Evolutionary conservation across 1,140 invertebrate genomes (phyloP).

Genomic region (Pygmarrhopalites habei): DNA sequence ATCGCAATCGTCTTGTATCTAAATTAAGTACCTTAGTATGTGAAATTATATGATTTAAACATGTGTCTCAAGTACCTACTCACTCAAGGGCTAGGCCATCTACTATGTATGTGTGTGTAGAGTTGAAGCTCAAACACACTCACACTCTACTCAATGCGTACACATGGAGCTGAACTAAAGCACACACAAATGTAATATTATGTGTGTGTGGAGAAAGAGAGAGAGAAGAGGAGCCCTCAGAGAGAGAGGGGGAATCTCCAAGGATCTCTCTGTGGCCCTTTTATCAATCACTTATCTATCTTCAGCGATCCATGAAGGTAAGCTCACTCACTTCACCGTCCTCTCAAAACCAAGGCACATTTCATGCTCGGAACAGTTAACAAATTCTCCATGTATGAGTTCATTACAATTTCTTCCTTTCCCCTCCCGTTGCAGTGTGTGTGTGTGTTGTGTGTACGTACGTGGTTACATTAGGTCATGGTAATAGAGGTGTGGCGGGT

Average conservation of each 20-base stretch:
- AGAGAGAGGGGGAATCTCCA: constrained; percentile 3
- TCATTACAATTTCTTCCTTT: constrained; percentile 3
- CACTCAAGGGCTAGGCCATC: too few species aligned
- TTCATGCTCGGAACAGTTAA: neutral
- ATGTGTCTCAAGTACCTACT: too few species aligned
- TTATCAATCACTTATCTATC: constrained; percentile 32
- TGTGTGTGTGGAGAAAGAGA: too few species aligned
- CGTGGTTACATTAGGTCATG: constrained; percentile 28
- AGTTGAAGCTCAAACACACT: too few species aligned
- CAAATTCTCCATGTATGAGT: neutral
- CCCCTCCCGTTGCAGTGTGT: neutral
- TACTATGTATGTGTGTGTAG: too few species aligned
- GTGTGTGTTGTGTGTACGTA: neutral
- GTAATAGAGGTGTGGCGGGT: constrained; percentile 1
- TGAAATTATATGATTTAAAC: too few species aligned
- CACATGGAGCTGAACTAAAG: too few species aligned
- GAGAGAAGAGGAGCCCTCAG: neutral
- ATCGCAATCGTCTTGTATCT: too few species aligned
- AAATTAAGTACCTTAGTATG: too few species aligned
- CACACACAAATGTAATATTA: too few species aligned
- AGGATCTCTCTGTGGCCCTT: constrained; percentile 12
- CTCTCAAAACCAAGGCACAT: neutral
- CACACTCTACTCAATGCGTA: too few species aligned
- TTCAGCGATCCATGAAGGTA: constrained; percentile 22
- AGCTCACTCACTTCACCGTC: constrained; percentile 4